These are phyloP conservation scores for Tenrec ecaudatus DNA, from an alignment of 2,113 vertebrate genomes.

Conservation along the genomic window DNA sequence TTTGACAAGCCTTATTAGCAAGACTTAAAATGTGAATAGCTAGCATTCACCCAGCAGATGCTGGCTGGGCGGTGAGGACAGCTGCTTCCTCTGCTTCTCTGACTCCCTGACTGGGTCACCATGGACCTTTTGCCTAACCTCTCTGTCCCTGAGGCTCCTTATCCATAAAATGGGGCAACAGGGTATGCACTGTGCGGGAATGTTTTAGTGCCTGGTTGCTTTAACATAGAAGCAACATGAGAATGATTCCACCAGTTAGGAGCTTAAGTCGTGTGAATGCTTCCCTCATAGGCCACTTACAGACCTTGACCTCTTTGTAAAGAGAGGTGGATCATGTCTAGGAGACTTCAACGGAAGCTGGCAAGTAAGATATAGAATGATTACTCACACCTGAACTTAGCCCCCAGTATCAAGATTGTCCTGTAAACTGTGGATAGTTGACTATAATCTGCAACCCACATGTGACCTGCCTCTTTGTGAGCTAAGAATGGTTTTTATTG, in stretches of 20 bases:
- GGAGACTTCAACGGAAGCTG: background rate
- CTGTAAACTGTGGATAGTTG: background rate
- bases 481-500: background rate
- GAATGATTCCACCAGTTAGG: too few species aligned
- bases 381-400: background rate
- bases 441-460: fast-evolving
- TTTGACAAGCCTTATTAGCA: slow-evolving; percentile 38
- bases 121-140: background rate
- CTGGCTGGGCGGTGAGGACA: background rate
- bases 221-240: too few species aligned
- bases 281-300: background rate
- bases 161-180: too few species aligned
- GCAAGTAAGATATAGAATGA: background rate
- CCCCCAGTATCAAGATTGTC: background rate
- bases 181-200: too few species aligned
- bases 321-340: background rate
- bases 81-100: background rate
- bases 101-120: too few species aligned
- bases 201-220: too few species aligned
- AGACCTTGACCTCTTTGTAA: background rate
- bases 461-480: background rate
- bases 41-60: background rate
- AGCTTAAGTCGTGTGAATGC: too few species aligned
- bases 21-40: background rate
- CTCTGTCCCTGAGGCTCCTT: too few species aligned